Base-by-base conservation (phyloP, 2,888 invertebrate species). In the Latrodectus hesperus region DNA sequence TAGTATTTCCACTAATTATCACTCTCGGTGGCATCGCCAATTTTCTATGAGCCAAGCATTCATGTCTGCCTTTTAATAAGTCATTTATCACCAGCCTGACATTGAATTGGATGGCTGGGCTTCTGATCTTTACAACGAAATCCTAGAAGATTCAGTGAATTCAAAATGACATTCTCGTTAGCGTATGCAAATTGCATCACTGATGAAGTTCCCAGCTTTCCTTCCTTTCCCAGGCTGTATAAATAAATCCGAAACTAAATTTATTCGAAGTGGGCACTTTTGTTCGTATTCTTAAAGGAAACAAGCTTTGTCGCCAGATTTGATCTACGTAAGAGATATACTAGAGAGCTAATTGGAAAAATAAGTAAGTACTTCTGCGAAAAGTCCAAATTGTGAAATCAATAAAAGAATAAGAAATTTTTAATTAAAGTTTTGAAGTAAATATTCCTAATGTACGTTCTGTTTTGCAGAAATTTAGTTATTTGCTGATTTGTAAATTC, bases 11-110 rank as follows among this genome's bases (percentile, higher is more conserved):
- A 26, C 81, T 81, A 81, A 81, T 81, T 81, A 73, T 73, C 73
- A 53, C 53, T n/a, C 67, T 22, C 17, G 51, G 52, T 60, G n/a
- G 52, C 51, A 52, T 3, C 22, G 17, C 16, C 16, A 16, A 16
- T 60, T 74, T 68, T 52, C 70, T 55, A 11, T 22, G 68, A 14
- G 51, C n/a, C 38, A 52, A n/a, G 26, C 38, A 53, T 38, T 11
- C 70, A 16, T 16, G 55, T 5, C 68, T 78, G 68, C 67, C 73
- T 73, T 81, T 81, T 81, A 81, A 73, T 81, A 81, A 81, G 81
- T 81, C 81, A 26, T 81, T 81, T 81, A 81, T 81, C 81, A 81
- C 81, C 51, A 74, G 26, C 80, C 49, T 71, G 65, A 17, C 67
- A 26, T 53, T 16, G 22, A 67, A 55, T 67, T 52, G 16, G 65